phyloP scores from a whole-genome alignment of 2,797 vertebrate genomes.

The Petrocephalus schoutedeni region DNA sequence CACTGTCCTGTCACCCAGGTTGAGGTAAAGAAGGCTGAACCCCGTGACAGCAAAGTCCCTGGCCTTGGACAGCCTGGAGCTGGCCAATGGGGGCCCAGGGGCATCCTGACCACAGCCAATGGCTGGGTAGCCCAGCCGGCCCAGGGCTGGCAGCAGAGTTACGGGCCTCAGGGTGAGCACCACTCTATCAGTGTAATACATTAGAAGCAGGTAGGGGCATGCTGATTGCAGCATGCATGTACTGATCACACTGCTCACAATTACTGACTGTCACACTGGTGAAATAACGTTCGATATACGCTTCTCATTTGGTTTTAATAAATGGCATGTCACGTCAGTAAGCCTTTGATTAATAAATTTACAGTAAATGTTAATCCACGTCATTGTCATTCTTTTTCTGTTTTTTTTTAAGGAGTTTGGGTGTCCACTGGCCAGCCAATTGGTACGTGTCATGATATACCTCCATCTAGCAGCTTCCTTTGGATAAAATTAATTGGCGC shows the following conservation, averaged over 20 bases:
- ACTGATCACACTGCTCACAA: not conserved
- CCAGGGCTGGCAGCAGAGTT: slow-evolving; percentile 91
- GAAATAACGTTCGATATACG: not conserved
- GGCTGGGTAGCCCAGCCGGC: slow-evolving; percentile 96
- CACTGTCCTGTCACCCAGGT: slow-evolving; percentile 86
- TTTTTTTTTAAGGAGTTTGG: slow-evolving; percentile 83
- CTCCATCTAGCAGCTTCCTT: not conserved
- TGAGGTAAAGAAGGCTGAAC: slow-evolving; percentile 98
- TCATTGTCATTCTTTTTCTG: not conserved
- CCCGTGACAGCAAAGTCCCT: slow-evolving; percentile 93
- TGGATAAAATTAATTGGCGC: not conserved
- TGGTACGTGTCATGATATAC: slow-evolving; percentile 65
- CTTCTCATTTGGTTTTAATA: not conserved
- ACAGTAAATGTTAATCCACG: not conserved
- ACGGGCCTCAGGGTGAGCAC: slow-evolving; percentile 90
- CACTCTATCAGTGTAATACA: slow-evolving; percentile 22
- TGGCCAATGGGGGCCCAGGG: slow-evolving; percentile 90
- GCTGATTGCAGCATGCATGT: not conserved
- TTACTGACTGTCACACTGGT: not conserved
- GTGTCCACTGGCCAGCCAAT: slow-evolving; percentile 94
- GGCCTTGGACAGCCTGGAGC: slow-evolving; percentile 76
- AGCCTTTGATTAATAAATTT: not conserved
- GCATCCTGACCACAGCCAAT: slow-evolving; percentile 89
- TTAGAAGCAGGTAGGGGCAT: not conserved
- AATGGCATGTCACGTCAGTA: not conserved